phyloP scores from a whole-genome alignment of 2,113 vertebrate genomes.

The Redunca redunca region DNA sequence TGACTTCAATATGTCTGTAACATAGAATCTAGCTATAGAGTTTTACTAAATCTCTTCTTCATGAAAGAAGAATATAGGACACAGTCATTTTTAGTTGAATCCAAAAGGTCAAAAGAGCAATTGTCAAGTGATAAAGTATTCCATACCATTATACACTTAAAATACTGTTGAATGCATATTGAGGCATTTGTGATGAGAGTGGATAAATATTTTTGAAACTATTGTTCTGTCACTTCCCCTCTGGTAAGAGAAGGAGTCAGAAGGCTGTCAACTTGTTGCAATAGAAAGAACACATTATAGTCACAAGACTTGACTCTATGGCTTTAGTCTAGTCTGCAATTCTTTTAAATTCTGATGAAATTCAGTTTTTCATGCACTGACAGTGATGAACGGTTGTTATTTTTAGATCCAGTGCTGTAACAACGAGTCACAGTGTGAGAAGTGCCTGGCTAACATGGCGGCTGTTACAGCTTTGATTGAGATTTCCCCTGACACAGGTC shows the following conservation, averaged over 20 bases:
- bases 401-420: slow-evolving; percentile 57
- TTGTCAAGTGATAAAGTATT: neutral
- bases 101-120: neutral
- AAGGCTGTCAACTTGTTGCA: neutral
- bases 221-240: neutral
- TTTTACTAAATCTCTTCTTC: neutral
- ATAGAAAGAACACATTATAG: slow-evolving; percentile 3
- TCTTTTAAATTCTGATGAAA: slow-evolving; percentile 59
- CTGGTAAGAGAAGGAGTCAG: neutral
- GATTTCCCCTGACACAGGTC: slow-evolving; percentile 42
- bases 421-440: slow-evolving; percentile 35
- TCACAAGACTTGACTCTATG: neutral
- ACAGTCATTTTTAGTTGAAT: neutral
- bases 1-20: neutral
- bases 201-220: slow-evolving; percentile 3
- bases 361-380: slow-evolving; percentile 53
- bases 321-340: slow-evolving; percentile 31
- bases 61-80: neutral
- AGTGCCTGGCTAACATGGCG: neutral
- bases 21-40: neutral
- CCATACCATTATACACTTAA: slow-evolving; percentile 3
- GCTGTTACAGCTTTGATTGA: slow-evolving; percentile 36
- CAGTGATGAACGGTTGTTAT: slow-evolving; percentile 51
- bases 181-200: neutral
- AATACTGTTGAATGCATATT: neutral